These are phyloP conservation scores for Colius striatus DNA, from an alignment of 2,113 vertebrate species.

Conservation along the genomic window DNA sequence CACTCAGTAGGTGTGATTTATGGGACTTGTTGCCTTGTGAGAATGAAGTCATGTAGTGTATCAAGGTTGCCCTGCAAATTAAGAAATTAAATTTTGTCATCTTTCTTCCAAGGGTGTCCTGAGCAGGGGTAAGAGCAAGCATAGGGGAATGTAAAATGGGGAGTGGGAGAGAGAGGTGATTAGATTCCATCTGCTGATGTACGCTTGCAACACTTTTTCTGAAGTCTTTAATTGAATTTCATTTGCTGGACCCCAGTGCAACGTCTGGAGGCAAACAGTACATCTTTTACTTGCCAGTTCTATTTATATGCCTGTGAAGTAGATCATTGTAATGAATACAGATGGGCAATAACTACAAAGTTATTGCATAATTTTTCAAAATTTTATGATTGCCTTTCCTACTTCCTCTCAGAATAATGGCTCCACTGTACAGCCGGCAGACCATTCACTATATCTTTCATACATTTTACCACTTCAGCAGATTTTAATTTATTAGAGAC, in stretches of 20 bases:
- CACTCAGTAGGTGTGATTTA: slow-evolving; percentile 43
- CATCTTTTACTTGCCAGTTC: slow-evolving; percentile 67
- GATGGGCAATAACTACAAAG: slow-evolving; percentile 80
- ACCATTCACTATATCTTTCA: slow-evolving; percentile 69
- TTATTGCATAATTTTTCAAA: slow-evolving; percentile 84
- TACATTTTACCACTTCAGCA: slow-evolving; percentile 76
- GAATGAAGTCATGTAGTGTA: slow-evolving; percentile 17
- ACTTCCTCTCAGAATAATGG: slow-evolving; percentile 80
- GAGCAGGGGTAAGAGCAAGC: background rate
- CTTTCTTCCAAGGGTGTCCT: slow-evolving; percentile 2
- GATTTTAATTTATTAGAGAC: slow-evolving; percentile 80
- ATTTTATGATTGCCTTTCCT: slow-evolving; percentile 82
- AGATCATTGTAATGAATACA: slow-evolving; percentile 80
- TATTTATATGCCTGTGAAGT: slow-evolving; percentile 78
- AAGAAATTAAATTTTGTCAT: slow-evolving; percentile 32
- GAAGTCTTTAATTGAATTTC: slow-evolving; percentile 55
- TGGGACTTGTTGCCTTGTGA: background rate
- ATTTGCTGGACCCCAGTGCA: slow-evolving; percentile 28
- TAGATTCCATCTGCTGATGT: slow-evolving; percentile 19
- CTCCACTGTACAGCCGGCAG: slow-evolving; percentile 69
- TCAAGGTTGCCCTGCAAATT: background rate
- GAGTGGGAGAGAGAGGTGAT: background rate
- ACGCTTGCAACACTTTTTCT: background rate
- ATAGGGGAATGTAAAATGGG: background rate
- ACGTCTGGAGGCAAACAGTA: slow-evolving; percentile 49